These are phyloP conservation scores for Chrysotoxum bicinctum DNA, from an alignment of 2,888 invertebrate genomes.

Conservation along the genomic window DNA sequence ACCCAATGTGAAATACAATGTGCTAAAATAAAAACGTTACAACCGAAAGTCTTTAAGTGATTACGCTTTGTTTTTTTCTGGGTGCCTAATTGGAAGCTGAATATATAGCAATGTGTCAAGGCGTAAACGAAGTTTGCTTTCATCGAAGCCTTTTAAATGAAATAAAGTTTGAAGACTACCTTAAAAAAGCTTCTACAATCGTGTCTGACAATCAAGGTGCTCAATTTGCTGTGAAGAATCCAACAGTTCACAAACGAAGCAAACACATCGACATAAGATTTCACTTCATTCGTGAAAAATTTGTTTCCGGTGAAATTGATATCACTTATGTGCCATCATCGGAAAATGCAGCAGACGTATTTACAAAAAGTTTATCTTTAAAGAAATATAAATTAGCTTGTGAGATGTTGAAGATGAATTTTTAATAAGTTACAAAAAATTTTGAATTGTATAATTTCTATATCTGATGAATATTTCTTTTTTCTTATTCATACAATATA, in stretches of 20 bases:
- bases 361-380: constrained; percentile 45
- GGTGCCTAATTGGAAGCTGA: constrained; percentile 15
- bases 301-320: constrained; percentile 22
- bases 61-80: neutral
- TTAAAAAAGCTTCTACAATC: neutral
- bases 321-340: constrained; percentile 44
- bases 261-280: neutral
- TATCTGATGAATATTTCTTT: no score
- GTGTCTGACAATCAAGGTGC: constrained; percentile 21
- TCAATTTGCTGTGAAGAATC: neutral
- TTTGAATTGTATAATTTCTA: no score
- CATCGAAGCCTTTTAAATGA: neutral
- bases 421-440: no score
- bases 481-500: no score
- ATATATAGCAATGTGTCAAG: constrained; percentile 34
- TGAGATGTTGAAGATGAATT: neutral
- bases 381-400: constrained; percentile 36
- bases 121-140: constrained; percentile 25
- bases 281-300: neutral
- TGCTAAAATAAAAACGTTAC: no score
- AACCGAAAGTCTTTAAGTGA: constrained; percentile 32
- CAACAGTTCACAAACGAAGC: neutral
- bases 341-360: constrained; percentile 53
- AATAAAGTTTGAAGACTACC: neutral
- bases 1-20: no score